Evolutionary conservation across 2,797 vertebrate genomes (phyloP), one percentile per base, ranked within the genome.

Genomic region (Buceros bicornis): DNA sequence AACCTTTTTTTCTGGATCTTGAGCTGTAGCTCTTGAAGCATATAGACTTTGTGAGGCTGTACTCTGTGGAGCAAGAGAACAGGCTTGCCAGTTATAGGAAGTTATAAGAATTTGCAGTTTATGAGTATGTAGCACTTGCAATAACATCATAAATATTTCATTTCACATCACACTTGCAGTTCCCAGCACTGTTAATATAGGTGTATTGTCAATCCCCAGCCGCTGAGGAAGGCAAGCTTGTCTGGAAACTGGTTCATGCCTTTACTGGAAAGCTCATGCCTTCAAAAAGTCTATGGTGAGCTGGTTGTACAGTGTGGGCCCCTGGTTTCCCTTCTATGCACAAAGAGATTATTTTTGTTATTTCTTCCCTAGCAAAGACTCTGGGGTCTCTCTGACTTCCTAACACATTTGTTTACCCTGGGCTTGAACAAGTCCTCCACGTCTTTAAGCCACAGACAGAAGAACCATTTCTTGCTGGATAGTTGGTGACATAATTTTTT

Each of bases 131-230:
- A 84, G 71, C 0, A 2, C 92, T 96, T 96, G 84, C 87, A 97
- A 96, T 89, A 97, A 96, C 94, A 96, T 92, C 87, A 92, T 94
- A 97, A 97, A 97, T 96, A 96, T 85, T 93, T 90, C 67, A 93
- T 92, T 97, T 95, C 95, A 94, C 91, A 92, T 92, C 87, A 87
- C 80, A 89, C 86, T 95, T 85, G 80, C 62, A 40, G 33, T 91
- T 95, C 71, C 84, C 87, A 91, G 62, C 58, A 72, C 81, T 77
- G 64, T 94, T 96, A 94, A 89, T 93, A 95, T 33, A 95, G 84
- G 89, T 82, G 35, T 92, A 90, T 92, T 96, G 95, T 97, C 92
- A 94, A 54, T 82, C 45, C 40, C 47, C 89, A 83, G 94, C 58
- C 92, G 85, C 82, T 29, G 64, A 83, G 79, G 79, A 78, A 94